Percentiles rank a stretch among this genome's conserved stretches.
These are phyloP conservation scores for Pinctada fucata DNA, from an alignment of 2,888 invertebrate genomes.

Conservation along the genomic window DNA sequence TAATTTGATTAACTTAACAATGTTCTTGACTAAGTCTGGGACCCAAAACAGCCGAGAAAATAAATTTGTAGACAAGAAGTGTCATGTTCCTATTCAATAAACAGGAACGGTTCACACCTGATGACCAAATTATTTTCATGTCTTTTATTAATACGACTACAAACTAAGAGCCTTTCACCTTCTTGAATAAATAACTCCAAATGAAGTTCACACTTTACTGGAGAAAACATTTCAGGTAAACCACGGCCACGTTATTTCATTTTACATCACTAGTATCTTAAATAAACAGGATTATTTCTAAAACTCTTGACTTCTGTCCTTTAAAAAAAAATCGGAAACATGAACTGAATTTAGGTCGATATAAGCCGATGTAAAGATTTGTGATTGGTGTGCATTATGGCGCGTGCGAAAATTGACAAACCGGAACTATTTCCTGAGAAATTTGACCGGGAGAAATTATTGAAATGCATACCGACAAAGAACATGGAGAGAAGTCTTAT, in stretches of 20 bases:
- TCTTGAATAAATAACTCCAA: neutral
- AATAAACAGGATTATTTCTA: neutral
- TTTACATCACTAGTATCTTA: neutral
- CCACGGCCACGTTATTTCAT: neutral
- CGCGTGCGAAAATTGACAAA: neutral
- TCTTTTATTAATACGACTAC: too few relatives aligned
- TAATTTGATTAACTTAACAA: neutral
- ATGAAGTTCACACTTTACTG: neutral
- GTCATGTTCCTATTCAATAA: neutral
- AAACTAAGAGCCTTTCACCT: neutral
- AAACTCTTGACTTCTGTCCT: neutral
- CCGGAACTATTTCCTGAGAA: too few relatives aligned
- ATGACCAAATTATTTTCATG: neutral
- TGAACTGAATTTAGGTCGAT: too few relatives aligned
- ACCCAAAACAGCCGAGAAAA: neutral
- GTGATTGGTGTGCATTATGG: neutral
- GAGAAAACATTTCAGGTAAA: neutral
- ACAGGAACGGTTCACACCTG: neutral
- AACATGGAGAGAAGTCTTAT: neutral
- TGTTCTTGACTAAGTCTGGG: neutral
- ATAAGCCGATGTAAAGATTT: neutral
- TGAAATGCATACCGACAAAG: neutral
- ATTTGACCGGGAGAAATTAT: neutral
- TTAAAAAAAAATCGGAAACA: too few relatives aligned
- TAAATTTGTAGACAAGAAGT: neutral